Evolutionary conservation across 2,113 vertebrate genomes (phyloP).

Genomic region (Dromaius novaehollandiae): DNA sequence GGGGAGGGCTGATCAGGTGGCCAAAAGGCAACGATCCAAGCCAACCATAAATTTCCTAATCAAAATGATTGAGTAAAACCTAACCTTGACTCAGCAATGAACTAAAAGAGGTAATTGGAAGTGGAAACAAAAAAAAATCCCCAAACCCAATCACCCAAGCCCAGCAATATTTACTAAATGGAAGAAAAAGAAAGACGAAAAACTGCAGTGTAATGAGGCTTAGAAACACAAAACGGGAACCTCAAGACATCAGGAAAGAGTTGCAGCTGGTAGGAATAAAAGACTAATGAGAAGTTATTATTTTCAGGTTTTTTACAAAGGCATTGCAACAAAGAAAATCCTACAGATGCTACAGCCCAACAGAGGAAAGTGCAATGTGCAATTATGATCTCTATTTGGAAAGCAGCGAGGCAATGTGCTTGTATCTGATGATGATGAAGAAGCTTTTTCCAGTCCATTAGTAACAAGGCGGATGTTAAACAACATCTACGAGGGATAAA

Average conservation of each 20-base stretch:
- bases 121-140: neutral
- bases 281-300: neutral
- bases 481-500: neutral
- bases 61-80: neutral
- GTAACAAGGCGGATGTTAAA: constrained; percentile 44
- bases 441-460: constrained; percentile 47
- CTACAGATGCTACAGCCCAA: neutral
- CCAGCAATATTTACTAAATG: neutral
- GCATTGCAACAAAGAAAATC: neutral
- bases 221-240: neutral
- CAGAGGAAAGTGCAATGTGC: neutral
- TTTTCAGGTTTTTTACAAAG: neutral
- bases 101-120: neutral
- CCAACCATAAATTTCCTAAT: neutral
- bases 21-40: neutral
- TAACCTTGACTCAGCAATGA: neutral
- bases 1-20: neutral
- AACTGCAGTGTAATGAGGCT: neutral
- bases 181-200: neutral
- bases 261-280: neutral
- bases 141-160: neutral
- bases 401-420: neutral
- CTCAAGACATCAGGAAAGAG: neutral
- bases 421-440: neutral
- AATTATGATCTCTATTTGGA: neutral